These are phyloP conservation scores for Melipona quadrifasciata DNA, from an alignment of 1,140 invertebrate genomes.

Conservation along the genomic window DNA sequence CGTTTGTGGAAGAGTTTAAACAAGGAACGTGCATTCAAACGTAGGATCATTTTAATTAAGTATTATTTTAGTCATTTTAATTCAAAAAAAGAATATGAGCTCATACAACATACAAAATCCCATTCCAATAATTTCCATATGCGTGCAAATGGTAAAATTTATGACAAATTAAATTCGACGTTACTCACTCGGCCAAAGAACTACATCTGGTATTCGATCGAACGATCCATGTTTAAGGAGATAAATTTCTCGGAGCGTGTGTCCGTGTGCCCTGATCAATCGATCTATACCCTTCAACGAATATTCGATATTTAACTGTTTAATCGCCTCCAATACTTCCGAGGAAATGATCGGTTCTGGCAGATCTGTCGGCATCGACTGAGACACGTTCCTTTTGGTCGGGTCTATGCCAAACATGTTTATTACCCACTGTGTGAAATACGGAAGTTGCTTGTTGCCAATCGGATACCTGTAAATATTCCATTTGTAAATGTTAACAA, in stretches of 20 bases:
- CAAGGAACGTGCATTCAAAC: not conserved
- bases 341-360: slow-evolving; percentile 83
- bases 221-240: slow-evolving; percentile 87
- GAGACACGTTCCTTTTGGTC: slow-evolving; percentile 74
- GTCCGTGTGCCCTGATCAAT: slow-evolving; percentile 95
- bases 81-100: not conserved
- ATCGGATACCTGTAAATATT: slow-evolving; percentile 89
- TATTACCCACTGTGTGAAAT: slow-evolving; percentile 91
- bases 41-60: not conserved
- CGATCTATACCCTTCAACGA: slow-evolving; percentile 92
- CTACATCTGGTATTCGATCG: slow-evolving; percentile 94
- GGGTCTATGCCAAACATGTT: slow-evolving; percentile 87
- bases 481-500: not conserved
- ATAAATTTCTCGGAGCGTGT: slow-evolving; percentile 96
- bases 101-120: too few relatives aligned
- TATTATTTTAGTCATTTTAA: not conserved
- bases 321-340: slow-evolving; percentile 85
- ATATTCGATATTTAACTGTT: slow-evolving; percentile 85
- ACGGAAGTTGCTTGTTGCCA: slow-evolving; percentile 88
- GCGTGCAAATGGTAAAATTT: not conserved
- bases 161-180: not conserved
- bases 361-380: slow-evolving; percentile 82
- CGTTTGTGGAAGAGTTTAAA: too few relatives aligned
- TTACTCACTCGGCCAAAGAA: slow-evolving; percentile 92
- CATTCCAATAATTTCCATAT: not conserved